These are phyloP conservation scores for Macaria notata DNA, from an alignment of 2,888 invertebrate genomes.

Conservation along the genomic window DNA sequence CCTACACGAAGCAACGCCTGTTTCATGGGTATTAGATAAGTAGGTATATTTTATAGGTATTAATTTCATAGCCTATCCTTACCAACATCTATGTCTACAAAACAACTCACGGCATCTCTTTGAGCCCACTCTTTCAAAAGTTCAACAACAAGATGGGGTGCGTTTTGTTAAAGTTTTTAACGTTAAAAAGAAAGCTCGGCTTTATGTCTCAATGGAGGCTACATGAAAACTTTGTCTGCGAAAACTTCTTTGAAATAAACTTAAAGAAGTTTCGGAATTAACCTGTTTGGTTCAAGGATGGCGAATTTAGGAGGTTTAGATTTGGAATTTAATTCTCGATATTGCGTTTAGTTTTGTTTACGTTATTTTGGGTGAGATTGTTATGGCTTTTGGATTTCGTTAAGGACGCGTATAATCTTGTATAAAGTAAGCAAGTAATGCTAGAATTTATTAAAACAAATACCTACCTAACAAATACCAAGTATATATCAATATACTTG, in stretches of 20 bases:
- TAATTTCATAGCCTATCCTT: neutral
- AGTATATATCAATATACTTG: too few relatives aligned
- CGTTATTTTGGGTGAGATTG: neutral
- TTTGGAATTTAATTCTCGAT: slow-evolving; percentile 15
- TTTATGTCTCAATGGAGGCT: slow-evolving; percentile 50
- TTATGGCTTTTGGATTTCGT: neutral
- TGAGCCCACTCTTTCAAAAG: slow-evolving; percentile 32
- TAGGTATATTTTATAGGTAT: neutral
- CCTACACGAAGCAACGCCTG: too few relatives aligned
- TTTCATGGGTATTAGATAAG: too few relatives aligned
- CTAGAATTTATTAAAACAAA: too few relatives aligned
- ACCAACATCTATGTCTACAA: slow-evolving; percentile 11
- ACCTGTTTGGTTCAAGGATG: slow-evolving; percentile 45
- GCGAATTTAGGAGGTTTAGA: slow-evolving; percentile 15
- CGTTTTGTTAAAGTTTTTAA: slow-evolving; percentile 38
- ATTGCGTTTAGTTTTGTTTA: slow-evolving; percentile 1
- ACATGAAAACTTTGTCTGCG: slow-evolving; percentile 39
- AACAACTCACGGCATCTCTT: slow-evolving; percentile 27
- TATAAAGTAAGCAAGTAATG: too few relatives aligned
- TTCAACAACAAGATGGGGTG: slow-evolving; percentile 28
- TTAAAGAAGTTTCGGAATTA: slow-evolving; percentile 49
- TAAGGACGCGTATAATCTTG: too few relatives aligned
- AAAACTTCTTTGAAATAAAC: slow-evolving; percentile 36
- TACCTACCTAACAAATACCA: too few relatives aligned
- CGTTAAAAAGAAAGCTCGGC: slow-evolving; percentile 49